Conservation (phyloP, 2,797 vertebrate genomes). For the Trachops cirrhosus region DNA sequence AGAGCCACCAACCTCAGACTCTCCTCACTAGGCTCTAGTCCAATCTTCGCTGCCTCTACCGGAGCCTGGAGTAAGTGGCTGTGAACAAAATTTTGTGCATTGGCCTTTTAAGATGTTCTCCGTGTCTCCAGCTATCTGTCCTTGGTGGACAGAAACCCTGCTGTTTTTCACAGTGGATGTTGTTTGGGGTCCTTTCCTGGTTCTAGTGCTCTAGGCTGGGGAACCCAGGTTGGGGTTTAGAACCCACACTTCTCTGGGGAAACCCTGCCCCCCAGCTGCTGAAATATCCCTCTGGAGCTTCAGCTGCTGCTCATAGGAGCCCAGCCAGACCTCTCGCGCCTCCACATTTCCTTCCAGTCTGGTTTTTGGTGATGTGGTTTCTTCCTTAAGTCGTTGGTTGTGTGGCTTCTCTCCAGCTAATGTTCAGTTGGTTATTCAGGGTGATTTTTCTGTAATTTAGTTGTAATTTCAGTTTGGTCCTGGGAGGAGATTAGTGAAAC, state of each 20-base stretch:
- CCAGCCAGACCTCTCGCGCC: not conserved
- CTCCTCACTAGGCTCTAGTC: not conserved
- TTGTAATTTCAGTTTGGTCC: not conserved
- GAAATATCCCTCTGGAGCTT: not conserved
- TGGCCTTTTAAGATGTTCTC: not conserved
- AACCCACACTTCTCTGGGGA: not conserved
- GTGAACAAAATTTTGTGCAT: not conserved
- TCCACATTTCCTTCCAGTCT: not conserved
- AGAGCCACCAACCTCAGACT: not conserved
- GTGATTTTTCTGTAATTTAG: not conserved
- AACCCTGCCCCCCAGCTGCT: not conserved
- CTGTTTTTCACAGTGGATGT: not conserved
- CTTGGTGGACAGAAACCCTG: not conserved
- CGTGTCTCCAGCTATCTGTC: not conserved
- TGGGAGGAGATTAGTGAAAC: not conserved
- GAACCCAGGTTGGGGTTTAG: not conserved
- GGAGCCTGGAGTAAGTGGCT: not conserved
- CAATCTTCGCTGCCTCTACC: not conserved
- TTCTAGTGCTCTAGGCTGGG: not conserved
- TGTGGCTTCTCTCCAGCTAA: not conserved
- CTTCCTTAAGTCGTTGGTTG: not conserved
- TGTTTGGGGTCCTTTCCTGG: not conserved
- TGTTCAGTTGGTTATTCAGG: not conserved
- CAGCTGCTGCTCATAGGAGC: not conserved
- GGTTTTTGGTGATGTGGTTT: not conserved